Evolutionary conservation across 37 sponge, comb jelly and placozoan species (phyloP), one percentile per base, ranked within the genome.

Genomic region (Crambe crambe): DNA sequence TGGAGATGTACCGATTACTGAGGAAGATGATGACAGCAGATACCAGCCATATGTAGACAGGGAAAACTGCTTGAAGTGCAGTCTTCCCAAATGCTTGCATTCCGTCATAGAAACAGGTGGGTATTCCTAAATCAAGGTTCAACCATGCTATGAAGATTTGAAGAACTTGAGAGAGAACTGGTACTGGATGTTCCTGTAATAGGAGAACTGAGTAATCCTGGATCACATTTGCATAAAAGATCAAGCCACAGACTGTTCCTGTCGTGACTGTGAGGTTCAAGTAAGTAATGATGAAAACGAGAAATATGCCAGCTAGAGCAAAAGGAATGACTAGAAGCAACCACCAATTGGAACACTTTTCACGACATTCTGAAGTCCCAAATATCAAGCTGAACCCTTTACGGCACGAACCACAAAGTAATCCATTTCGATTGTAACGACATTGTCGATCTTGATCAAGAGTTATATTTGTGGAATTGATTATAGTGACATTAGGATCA

Each of bases 211-310:
- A 42, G 26, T 77, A 40, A 54, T 58, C 58, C 21, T 56, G 34
- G 0, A 87, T 64, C 21, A 87, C 58, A 26, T 74, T 80, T 0
- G 75, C 42, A 75, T 87, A 87, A 40, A 87, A 80, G 22, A 80
- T 57, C 9, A 80, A 58, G 8, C 87, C 87, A 76, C 75, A 75
- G 38, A 87, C 68, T 18, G 76, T 68, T 21, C 87, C 82, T 6
- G 10, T 26, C 29, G 87, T 40, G 18, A 87, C 79, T 59, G 87
- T 87, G 21, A 87, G 43, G 44, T 87, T 75, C 43, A 80, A 70
- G 27, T 76, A 22, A 20, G 40, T 63, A 0, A 87, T 58, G 42
- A 70, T 15, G 3, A 80, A 2, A 23, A 87, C 51, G 20, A 87
- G 63, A 2, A 80, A 29, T 20, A 75, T 29, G 20, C 87, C 82